Conservation (phyloP, 2,113 vertebrate genomes). For the Forbesichthys agassizii region DNA sequence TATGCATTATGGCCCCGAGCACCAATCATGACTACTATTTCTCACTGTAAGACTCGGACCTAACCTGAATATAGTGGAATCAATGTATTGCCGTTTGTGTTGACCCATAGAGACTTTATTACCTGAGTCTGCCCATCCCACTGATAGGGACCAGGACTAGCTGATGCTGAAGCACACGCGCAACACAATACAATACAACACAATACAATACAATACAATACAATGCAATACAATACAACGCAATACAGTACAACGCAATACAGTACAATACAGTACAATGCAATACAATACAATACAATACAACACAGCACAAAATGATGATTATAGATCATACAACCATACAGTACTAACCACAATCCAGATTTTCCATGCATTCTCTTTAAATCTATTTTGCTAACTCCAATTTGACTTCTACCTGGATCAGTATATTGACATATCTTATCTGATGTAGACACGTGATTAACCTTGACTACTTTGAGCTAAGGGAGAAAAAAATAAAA, state of each 20-base stretch:
- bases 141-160: slow-evolving; percentile 45
- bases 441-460: slow-evolving; percentile 13
- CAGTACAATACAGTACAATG: too few relatives aligned
- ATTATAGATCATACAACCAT: slow-evolving; percentile 42
- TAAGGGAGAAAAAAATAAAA: slow-evolving; percentile 11
- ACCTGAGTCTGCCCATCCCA: slow-evolving; percentile 16
- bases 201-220: too few relatives aligned
- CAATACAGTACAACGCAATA: too few relatives aligned
- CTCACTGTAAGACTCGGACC: slow-evolving; percentile 22
- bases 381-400: not conserved
- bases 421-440: slow-evolving; percentile 3
- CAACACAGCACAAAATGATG: slow-evolving; percentile 63
- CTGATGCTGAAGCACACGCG: slow-evolving; percentile 21
- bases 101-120: slow-evolving; percentile 41
- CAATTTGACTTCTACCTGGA: slow-evolving; percentile 17
- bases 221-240: too few relatives aligned
- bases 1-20: slow-evolving; percentile 21
- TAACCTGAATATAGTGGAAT: slow-evolving; percentile 25
- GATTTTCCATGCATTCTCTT: slow-evolving; percentile 34
- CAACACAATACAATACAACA: not conserved
- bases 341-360: slow-evolving; percentile 43
- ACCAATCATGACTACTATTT: slow-evolving; percentile 7
- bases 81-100: slow-evolving; percentile 31
- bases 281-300: slow-evolving; percentile 13
- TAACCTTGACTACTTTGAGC: slow-evolving; percentile 20